Conservation (phyloP, 2,797 vertebrate species). For the Protonibea diacanthus region DNA sequence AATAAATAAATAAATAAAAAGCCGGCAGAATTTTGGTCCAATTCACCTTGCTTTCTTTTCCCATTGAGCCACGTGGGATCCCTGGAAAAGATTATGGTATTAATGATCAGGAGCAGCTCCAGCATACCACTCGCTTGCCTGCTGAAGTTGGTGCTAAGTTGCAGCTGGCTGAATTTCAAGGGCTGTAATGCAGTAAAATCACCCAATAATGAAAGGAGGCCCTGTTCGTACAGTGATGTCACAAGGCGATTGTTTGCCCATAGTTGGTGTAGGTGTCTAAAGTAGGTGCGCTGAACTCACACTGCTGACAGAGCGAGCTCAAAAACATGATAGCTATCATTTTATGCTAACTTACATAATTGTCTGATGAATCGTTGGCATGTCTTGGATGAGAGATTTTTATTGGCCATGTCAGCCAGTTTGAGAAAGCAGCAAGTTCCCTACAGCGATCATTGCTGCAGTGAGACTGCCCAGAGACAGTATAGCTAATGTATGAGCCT, state of each 20-base stretch:
- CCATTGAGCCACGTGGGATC: constrained; percentile 51
- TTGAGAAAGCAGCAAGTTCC: constrained; percentile 79
- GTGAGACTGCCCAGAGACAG: constrained; percentile 84
- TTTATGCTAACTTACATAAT: constrained; percentile 64
- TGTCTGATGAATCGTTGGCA: constrained; percentile 64
- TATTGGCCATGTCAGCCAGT: constrained; percentile 80
- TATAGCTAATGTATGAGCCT: constrained; percentile 82
- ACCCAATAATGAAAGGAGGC: constrained; percentile 71
- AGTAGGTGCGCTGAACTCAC: constrained; percentile 27
- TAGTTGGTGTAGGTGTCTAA: constrained; percentile 34
- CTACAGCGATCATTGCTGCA: constrained; percentile 82
- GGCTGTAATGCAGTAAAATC: constrained; percentile 80
- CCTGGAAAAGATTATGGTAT: constrained; percentile 78
- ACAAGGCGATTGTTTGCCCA: constrained; percentile 49
- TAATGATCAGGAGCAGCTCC: constrained; percentile 70
- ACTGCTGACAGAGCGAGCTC: constrained; percentile 28
- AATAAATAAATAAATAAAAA: constrained; percentile 11
- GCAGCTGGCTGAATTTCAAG: constrained; percentile 75
- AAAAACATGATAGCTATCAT: constrained; percentile 51
- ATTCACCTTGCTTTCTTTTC: constrained; percentile 55
- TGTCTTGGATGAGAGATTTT: constrained; percentile 74
- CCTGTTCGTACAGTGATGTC: constrained; percentile 67
- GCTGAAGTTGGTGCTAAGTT: constrained; percentile 77
- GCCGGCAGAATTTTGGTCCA: constrained; percentile 50
- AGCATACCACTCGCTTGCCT: constrained; percentile 62